phyloP scores from a whole-genome alignment of 2,113 vertebrate genomes.

The Heterochromis multidens region DNA sequence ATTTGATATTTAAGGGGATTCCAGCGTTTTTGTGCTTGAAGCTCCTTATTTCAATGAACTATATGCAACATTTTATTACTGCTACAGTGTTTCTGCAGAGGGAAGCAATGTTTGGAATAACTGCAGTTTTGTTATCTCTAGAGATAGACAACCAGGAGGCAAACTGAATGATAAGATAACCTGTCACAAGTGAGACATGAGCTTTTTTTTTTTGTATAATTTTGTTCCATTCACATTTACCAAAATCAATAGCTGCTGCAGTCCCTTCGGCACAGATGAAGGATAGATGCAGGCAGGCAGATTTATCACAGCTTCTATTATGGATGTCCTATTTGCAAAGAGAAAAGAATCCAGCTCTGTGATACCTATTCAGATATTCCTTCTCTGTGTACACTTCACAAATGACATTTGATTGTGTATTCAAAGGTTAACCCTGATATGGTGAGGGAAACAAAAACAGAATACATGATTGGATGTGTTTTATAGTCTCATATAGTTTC shows the following conservation, averaged over 20 bases:
- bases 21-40: not conserved
- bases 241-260: conserved; percentile 1
- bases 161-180: not conserved
- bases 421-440: not conserved
- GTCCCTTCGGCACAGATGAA: not conserved
- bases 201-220: not conserved
- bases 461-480: not conserved
- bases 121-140: not conserved
- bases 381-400: not conserved
- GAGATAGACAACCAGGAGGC: not conserved
- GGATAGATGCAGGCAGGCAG: not conserved
- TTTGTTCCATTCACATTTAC: conserved; percentile 5
- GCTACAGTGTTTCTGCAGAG: not conserved
- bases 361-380: not conserved
- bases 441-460: not conserved
- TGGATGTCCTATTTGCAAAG: not conserved
- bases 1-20: not conserved
- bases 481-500: not conserved
- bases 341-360: not conserved
- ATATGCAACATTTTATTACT: not conserved
- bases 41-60: not conserved
- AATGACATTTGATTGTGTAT: not conserved
- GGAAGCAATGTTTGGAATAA: not conserved
- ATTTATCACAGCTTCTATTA: conserved; percentile 1
- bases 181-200: not conserved